Percentiles rank a stretch among this genome's conserved stretches.
Evolutionary conservation across 2,113 vertebrate genomes (phyloP).

Genomic region (Xiphophorus hellerii): DNA sequence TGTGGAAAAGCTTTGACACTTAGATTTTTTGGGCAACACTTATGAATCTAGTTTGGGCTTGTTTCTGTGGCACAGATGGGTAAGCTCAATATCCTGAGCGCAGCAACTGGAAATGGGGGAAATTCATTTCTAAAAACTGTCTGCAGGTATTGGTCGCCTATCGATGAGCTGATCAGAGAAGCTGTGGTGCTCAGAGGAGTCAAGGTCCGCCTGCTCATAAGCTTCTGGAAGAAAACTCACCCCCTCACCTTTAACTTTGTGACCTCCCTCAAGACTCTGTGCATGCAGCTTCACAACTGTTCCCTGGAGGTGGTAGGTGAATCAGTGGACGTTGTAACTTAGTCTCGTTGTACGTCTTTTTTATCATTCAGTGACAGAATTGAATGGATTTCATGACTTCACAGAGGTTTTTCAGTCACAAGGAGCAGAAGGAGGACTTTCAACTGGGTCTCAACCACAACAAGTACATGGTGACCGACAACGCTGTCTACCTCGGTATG

Average conservation of each 20-base stretch:
- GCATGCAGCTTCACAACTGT: slow-evolving; percentile 67
- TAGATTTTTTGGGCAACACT: neutral
- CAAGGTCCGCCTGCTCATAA: slow-evolving; percentile 71
- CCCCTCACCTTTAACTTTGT: slow-evolving; percentile 76
- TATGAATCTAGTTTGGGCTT: neutral
- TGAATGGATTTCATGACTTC: neutral
- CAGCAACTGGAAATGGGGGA: neutral
- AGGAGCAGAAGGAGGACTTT: slow-evolving; percentile 52
- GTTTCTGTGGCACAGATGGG: neutral
- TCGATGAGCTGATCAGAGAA: slow-evolving; percentile 74
- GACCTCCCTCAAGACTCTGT: slow-evolving; percentile 70
- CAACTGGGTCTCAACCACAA: slow-evolving; percentile 73
- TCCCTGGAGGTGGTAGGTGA: slow-evolving; percentile 71
- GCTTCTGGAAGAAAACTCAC: slow-evolving; percentile 73
- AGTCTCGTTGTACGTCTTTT: neutral
- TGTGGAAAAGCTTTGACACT: neutral
- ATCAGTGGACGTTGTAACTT: neutral
- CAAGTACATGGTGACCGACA: slow-evolving; percentile 77
- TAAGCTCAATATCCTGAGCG: neutral
- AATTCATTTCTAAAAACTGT: neutral
- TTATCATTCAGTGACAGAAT: neutral
- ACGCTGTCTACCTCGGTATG: slow-evolving; percentile 69
- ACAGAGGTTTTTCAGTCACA: slow-evolving; percentile 70
- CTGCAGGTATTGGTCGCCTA: slow-evolving; percentile 64
- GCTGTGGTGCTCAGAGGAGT: slow-evolving; percentile 68